Evolutionary conservation across 2,113 vertebrate genomes (phyloP), one percentile per base, ranked within the genome.

Genomic region (Corythoichthys intestinalis): DNA sequence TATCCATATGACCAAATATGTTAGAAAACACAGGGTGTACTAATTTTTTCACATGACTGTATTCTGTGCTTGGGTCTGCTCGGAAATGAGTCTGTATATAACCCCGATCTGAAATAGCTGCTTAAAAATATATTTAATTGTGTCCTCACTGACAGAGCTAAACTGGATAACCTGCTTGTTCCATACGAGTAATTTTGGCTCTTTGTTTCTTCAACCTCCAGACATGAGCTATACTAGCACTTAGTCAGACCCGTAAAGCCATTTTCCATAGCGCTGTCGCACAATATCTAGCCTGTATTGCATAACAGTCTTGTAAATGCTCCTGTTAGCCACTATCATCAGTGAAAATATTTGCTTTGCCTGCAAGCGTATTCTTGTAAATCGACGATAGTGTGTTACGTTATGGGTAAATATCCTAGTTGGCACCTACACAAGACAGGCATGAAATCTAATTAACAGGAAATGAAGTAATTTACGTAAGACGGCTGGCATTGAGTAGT

Each of bases 171-270:
- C 50, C 44, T 59, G 52, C 59, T 79, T 85, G 58, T 81, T 83
- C 67, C 68, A 50, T 78, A 65, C 54, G 66, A 79, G 75, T 75
- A 49, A 72, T 65, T 65, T 68, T 83, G 70, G 63, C 72, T 70
- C 4, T 2, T 66, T 74, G 60, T 69, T 46, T 54, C 44, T 69
- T 75, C 77, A 77, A 60, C 68, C 66, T 66, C 44, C 65, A 66
- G 65, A 78, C 70, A 63, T 77, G 74, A 83, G 81, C 77, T 66
- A 13, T 48, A 37, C 75, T 53, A 65, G 60, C 64, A 65, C 62
- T 82, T 79, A 75, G 72, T 81, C 71, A 76, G 75, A 73, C 77
- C 78, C 77, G 59, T 85, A 77, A 83, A 88, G 67, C 39, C 52
- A 64, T 79, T 86, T 77, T 81, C 77, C 72, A 70, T 63, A 20